Conservation (phyloP, 2,113 vertebrate species). For the Xenopus laevis region DNA sequence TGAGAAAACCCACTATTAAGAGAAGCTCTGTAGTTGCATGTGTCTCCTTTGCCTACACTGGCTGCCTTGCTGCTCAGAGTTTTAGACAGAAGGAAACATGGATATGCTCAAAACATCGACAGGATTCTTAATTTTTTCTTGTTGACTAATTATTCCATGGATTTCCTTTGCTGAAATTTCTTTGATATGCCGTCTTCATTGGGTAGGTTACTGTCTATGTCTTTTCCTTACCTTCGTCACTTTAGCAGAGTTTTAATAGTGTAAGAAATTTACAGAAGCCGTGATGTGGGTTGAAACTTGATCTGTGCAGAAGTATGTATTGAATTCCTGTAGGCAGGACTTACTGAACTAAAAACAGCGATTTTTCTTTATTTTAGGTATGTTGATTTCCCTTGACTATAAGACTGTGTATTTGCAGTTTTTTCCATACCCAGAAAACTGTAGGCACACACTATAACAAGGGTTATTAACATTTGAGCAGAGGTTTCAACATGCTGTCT, state of each 20-base stretch:
- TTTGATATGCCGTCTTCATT: conserved; percentile 65
- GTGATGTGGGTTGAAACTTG: neutral
- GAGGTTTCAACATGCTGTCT: too few species aligned
- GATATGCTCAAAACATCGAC: neutral
- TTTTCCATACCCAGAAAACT: too few species aligned
- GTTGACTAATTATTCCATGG: neutral
- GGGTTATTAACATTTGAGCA: too few species aligned
- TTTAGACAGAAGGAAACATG: neutral
- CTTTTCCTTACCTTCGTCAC: neutral
- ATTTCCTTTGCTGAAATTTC: neutral
- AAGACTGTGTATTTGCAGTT: too few species aligned
- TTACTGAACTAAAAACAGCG: neutral
- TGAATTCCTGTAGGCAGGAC: neutral
- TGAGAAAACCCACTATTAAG: neutral
- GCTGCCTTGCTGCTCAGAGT: neutral
- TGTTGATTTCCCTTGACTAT: too few species aligned
- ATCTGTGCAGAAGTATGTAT: neutral
- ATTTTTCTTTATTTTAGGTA: too few species aligned
- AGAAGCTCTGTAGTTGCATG: neutral
- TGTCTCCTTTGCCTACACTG: neutral
- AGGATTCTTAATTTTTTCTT: conserved; percentile 5
- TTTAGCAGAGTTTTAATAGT: neutral
- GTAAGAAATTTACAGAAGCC: neutral
- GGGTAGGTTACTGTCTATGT: conserved; percentile 59
- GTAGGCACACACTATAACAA: too few species aligned